A percentile compares a stretch with the other conserved stretches of the same genome.
phyloP scores from a whole-genome alignment of 2,888 invertebrate genomes.

The Muscina levida region DNA sequence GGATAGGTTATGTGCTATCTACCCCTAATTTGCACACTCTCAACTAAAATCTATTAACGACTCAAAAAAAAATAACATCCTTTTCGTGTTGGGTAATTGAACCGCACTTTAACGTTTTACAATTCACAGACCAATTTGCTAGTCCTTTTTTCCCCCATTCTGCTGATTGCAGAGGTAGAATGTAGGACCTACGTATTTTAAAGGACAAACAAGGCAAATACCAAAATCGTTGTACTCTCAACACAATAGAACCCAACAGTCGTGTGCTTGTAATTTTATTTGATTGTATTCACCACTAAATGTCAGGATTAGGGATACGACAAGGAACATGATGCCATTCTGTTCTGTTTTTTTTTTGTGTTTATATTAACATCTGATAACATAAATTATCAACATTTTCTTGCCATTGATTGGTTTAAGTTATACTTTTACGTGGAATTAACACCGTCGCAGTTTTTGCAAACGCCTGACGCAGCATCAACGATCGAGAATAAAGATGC shows the following conservation, averaged over 20 bases:
- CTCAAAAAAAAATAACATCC: neutral
- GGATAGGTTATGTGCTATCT: no score
- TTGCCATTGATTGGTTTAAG: neutral
- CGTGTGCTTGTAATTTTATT: neutral
- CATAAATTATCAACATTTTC: neutral
- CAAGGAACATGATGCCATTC: slow-evolving; percentile 9
- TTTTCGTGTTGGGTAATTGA: slow-evolving; percentile 12
- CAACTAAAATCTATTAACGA: neutral
- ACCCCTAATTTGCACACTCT: neutral
- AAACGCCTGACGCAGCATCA: neutral
- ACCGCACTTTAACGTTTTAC: slow-evolving; percentile 17
- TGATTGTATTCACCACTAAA: slow-evolving; percentile 8
- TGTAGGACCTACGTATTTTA: no score
- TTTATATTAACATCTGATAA: neutral
- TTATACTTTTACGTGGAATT: neutral
- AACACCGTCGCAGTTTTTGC: slow-evolving; percentile 3
- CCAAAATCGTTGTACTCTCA: no score
- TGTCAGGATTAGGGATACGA: neutral
- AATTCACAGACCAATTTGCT: no score
- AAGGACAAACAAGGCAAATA: no score
- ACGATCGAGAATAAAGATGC: neutral
- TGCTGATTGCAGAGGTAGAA: no score
- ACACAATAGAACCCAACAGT: neutral
- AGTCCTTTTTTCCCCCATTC: no score
- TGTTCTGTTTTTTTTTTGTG: neutral